Evolutionary conservation across 2,797 vertebrate species (phyloP).

Genomic region (Fistularia tabacaria): DNA sequence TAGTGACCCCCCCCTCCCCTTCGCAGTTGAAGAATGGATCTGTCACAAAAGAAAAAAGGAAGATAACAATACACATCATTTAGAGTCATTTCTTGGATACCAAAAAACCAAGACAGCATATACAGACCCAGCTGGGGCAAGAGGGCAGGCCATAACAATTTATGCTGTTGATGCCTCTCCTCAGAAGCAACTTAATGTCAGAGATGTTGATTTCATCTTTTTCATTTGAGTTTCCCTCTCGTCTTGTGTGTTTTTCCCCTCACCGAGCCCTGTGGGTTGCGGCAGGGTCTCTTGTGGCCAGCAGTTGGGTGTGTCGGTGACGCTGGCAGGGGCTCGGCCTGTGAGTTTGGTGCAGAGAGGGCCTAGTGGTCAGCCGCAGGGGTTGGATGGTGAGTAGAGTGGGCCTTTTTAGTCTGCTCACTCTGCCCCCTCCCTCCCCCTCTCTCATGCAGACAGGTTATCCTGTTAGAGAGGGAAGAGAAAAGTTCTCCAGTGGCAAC

Average conservation of each 20-base stretch:
- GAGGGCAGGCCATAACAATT: constrained; percentile 6
- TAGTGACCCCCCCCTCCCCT: constrained; percentile 51
- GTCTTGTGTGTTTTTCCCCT: constrained; percentile 6
- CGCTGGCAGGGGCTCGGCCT: constrained; percentile 23
- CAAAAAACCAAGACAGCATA: constrained; percentile 28
- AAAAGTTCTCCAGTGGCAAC: constrained; percentile 78
- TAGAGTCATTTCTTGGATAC: constrained; percentile 48
- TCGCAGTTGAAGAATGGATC: constrained; percentile 61
- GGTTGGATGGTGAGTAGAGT: constrained; percentile 64
- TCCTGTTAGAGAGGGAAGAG: constrained; percentile 67
- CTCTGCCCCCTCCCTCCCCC: constrained; percentile 33
- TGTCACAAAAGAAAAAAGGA: constrained; percentile 58
- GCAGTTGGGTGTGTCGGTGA: constrained; percentile 41
- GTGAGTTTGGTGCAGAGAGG: constrained; percentile 55
- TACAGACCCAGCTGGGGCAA: constrained; percentile 6
- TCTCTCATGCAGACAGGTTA: constrained; percentile 62
- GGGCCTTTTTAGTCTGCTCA: constrained; percentile 51
- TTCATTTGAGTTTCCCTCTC: not conserved
- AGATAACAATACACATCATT: constrained; percentile 62
- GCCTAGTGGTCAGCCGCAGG: constrained; percentile 60
- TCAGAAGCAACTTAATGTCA: too few species aligned
- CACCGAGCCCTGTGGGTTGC: constrained; percentile 13
- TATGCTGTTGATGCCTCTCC: not conserved
- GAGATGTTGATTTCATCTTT: not conserved
- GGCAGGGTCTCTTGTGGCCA: constrained; percentile 37